Percentiles rank a stretch among this genome's conserved stretches.
Conservation (phyloP, 2,113 vertebrate species). For the Anolis carolinensis region DNA sequence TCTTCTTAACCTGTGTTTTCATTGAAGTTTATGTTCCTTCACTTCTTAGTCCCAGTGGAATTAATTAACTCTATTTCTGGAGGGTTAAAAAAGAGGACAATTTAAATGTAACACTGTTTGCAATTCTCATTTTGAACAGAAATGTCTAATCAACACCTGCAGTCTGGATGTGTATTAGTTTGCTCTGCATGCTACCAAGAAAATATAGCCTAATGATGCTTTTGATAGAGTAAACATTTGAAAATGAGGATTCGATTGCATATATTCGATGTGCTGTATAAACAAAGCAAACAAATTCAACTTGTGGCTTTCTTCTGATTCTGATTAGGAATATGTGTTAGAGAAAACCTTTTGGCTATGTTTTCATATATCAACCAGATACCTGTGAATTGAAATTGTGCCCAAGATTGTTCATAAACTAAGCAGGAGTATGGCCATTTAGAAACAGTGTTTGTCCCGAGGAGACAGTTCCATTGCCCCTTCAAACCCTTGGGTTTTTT, state of each 20-base stretch:
- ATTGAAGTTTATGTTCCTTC: constrained; percentile 51
- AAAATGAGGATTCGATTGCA: constrained; percentile 43
- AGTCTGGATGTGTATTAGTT: constrained; percentile 50
- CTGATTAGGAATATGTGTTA: constrained; percentile 3
- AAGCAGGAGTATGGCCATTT: neutral
- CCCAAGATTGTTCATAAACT: neutral
- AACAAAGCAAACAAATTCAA: constrained; percentile 50
- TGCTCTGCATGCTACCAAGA: constrained; percentile 49
- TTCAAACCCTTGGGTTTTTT: neutral
- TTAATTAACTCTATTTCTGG: constrained; percentile 70
- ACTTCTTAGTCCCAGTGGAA: constrained; percentile 62
- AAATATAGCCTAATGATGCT: constrained; percentile 49
- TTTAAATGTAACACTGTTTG: constrained; percentile 59
- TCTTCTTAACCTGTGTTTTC: constrained; percentile 50
- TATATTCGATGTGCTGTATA: neutral
- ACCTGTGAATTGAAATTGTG: neutral
- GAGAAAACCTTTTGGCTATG: neutral
- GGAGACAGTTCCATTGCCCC: neutral
- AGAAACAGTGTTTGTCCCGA: neutral
- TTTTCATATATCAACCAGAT: neutral
- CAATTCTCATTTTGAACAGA: constrained; percentile 67
- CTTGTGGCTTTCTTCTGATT: constrained; percentile 29
- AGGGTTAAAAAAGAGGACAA: constrained; percentile 47
- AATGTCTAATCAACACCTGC: constrained; percentile 68
- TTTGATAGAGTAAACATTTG: constrained; percentile 64